These are phyloP conservation scores for Drosophila prosaltans DNA, from an alignment of 1,140 invertebrate genomes.

Conservation along the genomic window DNA sequence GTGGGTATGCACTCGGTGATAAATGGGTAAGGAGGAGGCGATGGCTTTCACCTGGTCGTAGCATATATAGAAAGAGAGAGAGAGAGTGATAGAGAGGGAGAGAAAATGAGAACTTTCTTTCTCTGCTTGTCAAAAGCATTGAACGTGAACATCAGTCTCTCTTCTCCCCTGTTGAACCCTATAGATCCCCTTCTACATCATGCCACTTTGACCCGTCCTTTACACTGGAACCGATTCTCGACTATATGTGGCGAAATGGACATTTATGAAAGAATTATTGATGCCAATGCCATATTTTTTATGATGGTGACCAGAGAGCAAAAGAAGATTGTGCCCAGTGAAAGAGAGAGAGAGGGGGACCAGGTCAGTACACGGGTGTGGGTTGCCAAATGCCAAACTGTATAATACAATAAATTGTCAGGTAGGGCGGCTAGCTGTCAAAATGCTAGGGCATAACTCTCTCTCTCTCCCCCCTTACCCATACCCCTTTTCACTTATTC, in stretches of 20 bases:
- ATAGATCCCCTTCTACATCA: no score
- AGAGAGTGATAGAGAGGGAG: not conserved
- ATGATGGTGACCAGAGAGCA: constrained; percentile 49
- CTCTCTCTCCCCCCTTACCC: not conserved
- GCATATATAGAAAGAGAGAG: not conserved
- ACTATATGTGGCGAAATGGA: constrained; percentile 79
- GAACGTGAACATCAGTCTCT: constrained; percentile 66
- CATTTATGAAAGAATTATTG: constrained; percentile 82
- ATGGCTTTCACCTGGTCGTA: constrained; percentile 67
- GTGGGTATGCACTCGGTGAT: constrained; percentile 49
- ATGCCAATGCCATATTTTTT: constrained; percentile 77
- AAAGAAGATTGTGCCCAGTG: not conserved
- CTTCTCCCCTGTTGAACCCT: not conserved
- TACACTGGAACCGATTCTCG: constrained; percentile 58
- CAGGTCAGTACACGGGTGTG: constrained; percentile 41
- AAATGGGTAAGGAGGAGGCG: constrained; percentile 67
- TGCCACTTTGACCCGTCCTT: not conserved
- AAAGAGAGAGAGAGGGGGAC: constrained; percentile 12
- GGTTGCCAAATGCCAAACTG: constrained; percentile 60
- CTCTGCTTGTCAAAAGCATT: constrained; percentile 69
- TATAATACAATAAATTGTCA: constrained; percentile 81
- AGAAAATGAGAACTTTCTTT: constrained; percentile 43
- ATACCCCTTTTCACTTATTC: not conserved
- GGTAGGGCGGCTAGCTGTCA: constrained; percentile 74
- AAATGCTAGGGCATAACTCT: constrained; percentile 71